phyloP scores from a whole-genome alignment of 2,113 vertebrate genomes.

The Panthera leo region DNA sequence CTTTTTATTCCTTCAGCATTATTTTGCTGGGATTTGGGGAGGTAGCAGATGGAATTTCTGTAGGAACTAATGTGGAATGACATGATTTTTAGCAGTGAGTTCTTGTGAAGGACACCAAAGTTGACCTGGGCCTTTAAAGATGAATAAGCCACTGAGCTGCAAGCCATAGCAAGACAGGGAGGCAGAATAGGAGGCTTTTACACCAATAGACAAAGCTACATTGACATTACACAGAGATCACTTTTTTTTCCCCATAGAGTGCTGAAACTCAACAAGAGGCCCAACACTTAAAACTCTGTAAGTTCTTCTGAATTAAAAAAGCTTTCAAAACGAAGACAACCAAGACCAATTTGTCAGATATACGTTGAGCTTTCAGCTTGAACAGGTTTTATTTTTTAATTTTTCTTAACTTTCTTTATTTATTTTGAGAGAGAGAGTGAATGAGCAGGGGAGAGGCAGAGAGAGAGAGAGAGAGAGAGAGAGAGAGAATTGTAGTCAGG shows the following conservation, averaged over 20 bases:
- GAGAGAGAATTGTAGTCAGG: no score
- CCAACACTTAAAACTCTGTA: background rate
- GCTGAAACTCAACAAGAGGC: background rate
- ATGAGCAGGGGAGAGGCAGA: no score
- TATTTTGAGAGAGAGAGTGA: no score
- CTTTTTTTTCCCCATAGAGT: background rate
- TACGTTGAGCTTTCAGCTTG: background rate
- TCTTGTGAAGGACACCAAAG: background rate
- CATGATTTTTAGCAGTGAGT: background rate
- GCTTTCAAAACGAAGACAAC: background rate
- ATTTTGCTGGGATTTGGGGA: background rate
- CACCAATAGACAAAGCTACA: accelerated
- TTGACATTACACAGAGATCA: background rate
- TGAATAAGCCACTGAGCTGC: background rate
- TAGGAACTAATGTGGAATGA: background rate
- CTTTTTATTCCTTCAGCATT: background rate
- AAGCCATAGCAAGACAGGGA: background rate
- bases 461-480: no score
- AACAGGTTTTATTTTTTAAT: background rate
- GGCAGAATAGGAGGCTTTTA: background rate
- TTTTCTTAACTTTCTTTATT: no score
- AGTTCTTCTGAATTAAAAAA: background rate
- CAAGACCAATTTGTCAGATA: background rate
- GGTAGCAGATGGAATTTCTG: background rate
- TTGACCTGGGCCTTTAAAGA: background rate